These are phyloP conservation scores for Keiferia lycopersicella DNA, from an alignment of 2,888 invertebrate species.

Conservation along the genomic window DNA sequence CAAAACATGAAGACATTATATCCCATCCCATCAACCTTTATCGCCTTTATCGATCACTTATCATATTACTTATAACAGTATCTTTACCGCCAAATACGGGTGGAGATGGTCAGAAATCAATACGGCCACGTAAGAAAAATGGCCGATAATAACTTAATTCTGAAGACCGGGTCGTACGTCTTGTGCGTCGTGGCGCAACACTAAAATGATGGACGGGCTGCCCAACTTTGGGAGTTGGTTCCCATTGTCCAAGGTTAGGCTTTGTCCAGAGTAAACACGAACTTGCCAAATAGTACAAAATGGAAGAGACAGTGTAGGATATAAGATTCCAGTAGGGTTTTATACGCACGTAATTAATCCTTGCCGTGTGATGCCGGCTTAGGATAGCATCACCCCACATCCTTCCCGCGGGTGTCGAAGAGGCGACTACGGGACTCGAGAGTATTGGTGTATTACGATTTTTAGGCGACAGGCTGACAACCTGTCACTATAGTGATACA, in stretches of 20 bases:
- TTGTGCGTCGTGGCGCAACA: constrained; percentile 46
- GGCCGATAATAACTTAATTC: constrained; percentile 61
- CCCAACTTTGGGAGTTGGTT: background rate
- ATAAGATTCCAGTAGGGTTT: too few relatives aligned
- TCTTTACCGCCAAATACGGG: constrained; percentile 28
- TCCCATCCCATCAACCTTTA: constrained; percentile 23
- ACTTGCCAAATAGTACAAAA: too few relatives aligned
- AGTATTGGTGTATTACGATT: too few relatives aligned
- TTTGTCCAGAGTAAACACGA: background rate
- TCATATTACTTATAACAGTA: constrained; percentile 18
- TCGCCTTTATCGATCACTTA: constrained; percentile 21
- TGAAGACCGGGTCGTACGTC: constrained; percentile 44
- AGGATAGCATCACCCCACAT: too few relatives aligned
- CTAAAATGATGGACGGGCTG: constrained; percentile 50
- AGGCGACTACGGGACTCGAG: too few relatives aligned
- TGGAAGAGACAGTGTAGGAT: too few relatives aligned
- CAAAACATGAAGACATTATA: constrained; percentile 16
- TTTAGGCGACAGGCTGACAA: too few relatives aligned
- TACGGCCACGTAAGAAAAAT: constrained; percentile 46
- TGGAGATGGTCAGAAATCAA: constrained; percentile 40
- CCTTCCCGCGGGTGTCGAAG: too few relatives aligned
- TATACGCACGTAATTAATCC: too few relatives aligned
- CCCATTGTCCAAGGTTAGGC: constrained; percentile 6
- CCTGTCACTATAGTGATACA: too few relatives aligned
- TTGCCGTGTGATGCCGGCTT: too few relatives aligned